These are phyloP conservation scores for Indri indri DNA, from an alignment of 2,113 vertebrate genomes.

Conservation along the genomic window DNA sequence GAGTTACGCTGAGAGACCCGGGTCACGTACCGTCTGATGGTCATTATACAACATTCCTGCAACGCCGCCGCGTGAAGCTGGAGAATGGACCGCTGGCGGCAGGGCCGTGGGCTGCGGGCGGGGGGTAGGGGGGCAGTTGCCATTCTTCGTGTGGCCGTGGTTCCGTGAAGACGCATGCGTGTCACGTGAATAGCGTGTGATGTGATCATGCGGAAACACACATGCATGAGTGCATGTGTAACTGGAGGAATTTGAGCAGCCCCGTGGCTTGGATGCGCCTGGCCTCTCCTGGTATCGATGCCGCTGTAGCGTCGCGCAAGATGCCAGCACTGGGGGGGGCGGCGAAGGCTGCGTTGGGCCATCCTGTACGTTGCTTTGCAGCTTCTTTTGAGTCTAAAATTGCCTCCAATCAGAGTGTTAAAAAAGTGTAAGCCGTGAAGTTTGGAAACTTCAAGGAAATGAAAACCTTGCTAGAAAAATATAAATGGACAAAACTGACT, in stretches of 20 bases:
- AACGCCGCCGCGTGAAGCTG: no score
- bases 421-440: no score
- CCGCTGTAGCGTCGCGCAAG: fast-evolving
- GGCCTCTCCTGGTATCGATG: fast-evolving
- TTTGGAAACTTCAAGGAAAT: no score
- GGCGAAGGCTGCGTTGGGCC: fast-evolving
- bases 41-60: background rate
- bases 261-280: no score
- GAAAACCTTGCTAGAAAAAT: background rate
- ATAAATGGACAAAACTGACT: background rate
- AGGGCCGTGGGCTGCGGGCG: background rate
- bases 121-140: no score
- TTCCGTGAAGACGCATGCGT: background rate
- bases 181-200: no score
- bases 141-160: no score
- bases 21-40: background rate
- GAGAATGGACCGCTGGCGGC: no score
- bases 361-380: background rate
- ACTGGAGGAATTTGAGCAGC: background rate
- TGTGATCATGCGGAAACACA: background rate
- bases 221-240: background rate
- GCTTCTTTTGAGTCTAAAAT: background rate
- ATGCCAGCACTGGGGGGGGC: no score
- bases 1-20: background rate
- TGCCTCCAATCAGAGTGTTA: background rate